Conservation (phyloP, 2,113 vertebrate genomes). For the Dromas ardeola region DNA sequence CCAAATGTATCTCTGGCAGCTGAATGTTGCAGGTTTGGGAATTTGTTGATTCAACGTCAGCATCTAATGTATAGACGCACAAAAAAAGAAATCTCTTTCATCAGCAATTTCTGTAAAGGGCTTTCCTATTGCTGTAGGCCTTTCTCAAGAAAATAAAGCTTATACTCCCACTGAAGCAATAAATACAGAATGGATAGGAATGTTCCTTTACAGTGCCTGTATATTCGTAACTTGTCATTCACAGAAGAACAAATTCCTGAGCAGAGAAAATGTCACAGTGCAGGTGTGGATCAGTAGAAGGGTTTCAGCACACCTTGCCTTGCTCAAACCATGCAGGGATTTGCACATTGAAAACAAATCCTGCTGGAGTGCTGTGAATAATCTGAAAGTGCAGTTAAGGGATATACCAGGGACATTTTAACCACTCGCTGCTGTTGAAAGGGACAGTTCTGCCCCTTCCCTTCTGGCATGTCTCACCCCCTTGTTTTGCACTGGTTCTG, state of each 20-base stretch:
- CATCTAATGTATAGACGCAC: neutral
- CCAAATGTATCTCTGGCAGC: neutral
- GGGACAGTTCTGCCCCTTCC: neutral
- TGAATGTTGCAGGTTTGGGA: neutral
- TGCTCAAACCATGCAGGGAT: neutral
- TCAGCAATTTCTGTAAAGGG: neutral
- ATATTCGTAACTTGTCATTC: neutral
- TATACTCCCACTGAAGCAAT: neutral
- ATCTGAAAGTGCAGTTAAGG: neutral
- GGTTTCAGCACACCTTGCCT: neutral
- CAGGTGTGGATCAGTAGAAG: neutral
- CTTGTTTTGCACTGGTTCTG: neutral
- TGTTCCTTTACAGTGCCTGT: neutral
- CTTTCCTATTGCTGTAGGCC: neutral
- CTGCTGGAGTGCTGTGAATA: neutral
- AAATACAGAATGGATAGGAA: neutral
- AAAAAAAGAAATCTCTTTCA: neutral
- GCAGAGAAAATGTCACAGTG: neutral
- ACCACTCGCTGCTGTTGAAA: neutral
- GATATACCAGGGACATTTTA: neutral
- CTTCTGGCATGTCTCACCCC: neutral
- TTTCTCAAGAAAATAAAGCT: neutral
- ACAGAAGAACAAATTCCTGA: neutral
- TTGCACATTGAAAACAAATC: neutral
- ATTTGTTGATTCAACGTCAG: neutral